Evolutionary conservation across 2,888 invertebrate genomes (phyloP).

Genomic region (Hydriomena furcata): DNA sequence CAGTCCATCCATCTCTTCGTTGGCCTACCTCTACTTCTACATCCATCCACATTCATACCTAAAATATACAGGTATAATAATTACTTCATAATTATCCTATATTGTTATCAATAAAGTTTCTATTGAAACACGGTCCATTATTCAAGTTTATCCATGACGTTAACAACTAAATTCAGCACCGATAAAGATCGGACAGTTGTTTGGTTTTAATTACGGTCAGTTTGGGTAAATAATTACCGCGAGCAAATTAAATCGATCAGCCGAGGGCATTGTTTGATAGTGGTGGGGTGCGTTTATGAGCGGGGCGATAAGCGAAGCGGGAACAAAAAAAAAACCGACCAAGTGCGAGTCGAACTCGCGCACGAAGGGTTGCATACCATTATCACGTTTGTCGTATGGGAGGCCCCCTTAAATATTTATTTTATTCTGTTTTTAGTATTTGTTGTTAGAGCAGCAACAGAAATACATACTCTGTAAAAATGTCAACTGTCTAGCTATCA

Average conservation of each 20-base stretch:
- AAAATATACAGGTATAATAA: not conserved
- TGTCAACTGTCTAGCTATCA: too few species aligned
- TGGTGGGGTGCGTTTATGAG: not conserved
- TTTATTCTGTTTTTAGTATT: too few species aligned
- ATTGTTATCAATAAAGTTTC: conserved; percentile 3
- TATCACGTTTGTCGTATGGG: too few species aligned
- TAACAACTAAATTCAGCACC: conserved; percentile 39
- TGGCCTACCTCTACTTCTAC: too few species aligned
- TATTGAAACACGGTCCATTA: conserved; percentile 18
- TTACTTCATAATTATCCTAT: not conserved
- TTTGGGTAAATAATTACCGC: conserved; percentile 42
- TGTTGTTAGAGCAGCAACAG: too few species aligned
- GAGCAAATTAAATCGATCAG: conserved; percentile 41
- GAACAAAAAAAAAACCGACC: too few species aligned
- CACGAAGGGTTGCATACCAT: too few species aligned
- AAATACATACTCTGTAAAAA: too few species aligned
- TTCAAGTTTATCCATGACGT: conserved; percentile 30
- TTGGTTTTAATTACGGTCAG: conserved; percentile 55
- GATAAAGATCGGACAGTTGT: conserved; percentile 49
- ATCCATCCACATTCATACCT: too few species aligned
- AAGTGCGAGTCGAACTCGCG: too few species aligned
- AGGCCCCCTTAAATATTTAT: too few species aligned
- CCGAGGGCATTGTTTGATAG: conserved; percentile 14
- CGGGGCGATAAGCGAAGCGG: conserved; percentile 1
- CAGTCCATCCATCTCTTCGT: too few species aligned